These are phyloP conservation scores for Polypedilum pembai DNA, from an alignment of 1,140 invertebrate species.

Conservation along the genomic window DNA sequence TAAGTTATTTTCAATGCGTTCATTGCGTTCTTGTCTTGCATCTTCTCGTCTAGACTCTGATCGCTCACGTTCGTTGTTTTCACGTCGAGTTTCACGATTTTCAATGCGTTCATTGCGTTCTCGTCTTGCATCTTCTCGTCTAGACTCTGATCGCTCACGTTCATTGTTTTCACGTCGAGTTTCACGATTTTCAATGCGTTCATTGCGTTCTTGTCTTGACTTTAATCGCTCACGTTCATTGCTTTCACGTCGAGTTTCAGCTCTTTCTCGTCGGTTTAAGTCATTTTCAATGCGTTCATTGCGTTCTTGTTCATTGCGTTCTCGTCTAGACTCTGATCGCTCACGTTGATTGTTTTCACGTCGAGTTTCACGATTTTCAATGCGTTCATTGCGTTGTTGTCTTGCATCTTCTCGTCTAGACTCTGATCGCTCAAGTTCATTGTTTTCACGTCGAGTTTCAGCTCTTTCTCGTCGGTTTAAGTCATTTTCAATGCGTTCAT, in stretches of 20 bases:
- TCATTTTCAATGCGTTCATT: background rate
- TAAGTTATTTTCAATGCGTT: background rate
- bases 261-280: background rate
- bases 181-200: background rate
- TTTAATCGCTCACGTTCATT: conserved; percentile 14
- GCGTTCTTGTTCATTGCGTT: background rate
- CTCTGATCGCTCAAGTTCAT: background rate
- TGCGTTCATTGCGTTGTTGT: background rate
- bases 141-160: conserved; percentile 7
- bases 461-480: background rate
- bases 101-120: background rate
- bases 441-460: background rate
- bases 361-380: background rate
- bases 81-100: background rate
- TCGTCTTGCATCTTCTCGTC: background rate
- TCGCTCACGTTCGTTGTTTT: conserved; percentile 1
- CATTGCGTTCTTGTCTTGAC: background rate
- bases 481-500: background rate
- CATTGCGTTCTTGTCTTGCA: background rate
- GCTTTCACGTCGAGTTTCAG: background rate
- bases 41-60: background rate
- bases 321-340: background rate
- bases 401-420: background rate
- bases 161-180: background rate
- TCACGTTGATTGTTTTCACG: conserved; percentile 12